Evolutionary conservation across 2,113 vertebrate genomes (phyloP).

Genomic region (Phocoena phocoena): DNA sequence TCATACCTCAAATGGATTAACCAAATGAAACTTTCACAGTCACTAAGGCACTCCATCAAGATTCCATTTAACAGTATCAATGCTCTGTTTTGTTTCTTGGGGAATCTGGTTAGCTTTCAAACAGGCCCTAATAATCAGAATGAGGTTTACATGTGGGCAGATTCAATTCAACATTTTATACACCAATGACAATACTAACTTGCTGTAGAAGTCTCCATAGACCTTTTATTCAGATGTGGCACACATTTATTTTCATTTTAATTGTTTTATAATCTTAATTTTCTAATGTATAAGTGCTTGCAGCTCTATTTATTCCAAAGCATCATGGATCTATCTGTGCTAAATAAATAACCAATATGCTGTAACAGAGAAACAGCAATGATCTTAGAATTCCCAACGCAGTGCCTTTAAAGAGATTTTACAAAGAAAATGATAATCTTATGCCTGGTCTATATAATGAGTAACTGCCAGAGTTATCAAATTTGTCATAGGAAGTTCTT

Average conservation of each 20-base stretch:
- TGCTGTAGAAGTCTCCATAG: neutral
- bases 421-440: neutral
- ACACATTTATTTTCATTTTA: neutral
- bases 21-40: neutral
- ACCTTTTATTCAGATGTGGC: neutral
- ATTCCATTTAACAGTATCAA: neutral
- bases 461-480: neutral
- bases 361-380: neutral
- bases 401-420: neutral
- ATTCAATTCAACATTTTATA: neutral
- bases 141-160: neutral
- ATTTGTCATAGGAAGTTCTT: neutral
- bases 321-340: neutral
- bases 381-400: neutral
- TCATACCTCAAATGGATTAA: neutral
- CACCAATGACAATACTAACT: neutral
- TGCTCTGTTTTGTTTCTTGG: neutral
- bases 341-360: neutral
- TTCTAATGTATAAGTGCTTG: neutral
- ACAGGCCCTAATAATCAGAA: neutral
- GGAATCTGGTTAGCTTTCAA: neutral
- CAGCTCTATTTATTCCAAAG: neutral
- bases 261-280: slow-evolving; percentile 23
- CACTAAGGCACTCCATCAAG: neutral
- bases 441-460: neutral